A percentile compares a stretch with the other conserved stretches of the same genome.
Conservation (phyloP, 1,140 invertebrate species). For the Scylla paramamosain region DNA sequence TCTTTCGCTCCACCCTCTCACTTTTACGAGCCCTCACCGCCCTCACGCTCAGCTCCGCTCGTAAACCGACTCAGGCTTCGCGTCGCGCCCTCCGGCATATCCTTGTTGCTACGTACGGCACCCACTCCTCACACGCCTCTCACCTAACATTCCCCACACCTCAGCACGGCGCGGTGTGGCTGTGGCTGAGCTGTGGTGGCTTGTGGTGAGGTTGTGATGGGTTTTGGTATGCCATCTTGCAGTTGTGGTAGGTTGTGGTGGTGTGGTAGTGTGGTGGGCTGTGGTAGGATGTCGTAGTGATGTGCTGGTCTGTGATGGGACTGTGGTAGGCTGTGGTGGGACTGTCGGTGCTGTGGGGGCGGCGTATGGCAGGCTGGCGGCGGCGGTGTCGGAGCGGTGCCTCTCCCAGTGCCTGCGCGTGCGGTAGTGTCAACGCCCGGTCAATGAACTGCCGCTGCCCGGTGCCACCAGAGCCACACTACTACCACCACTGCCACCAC, state of each 20-base stretch:
- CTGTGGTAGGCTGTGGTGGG: not conserved
- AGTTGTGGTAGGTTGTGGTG: too few relatives aligned
- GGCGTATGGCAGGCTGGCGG: not conserved
- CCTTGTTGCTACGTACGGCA: not conserved
- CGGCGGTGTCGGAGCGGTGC: not conserved
- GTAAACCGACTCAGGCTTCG: not conserved
- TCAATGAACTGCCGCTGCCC: conserved; percentile 40
- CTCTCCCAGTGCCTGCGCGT: conserved; percentile 15
- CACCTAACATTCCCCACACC: too few relatives aligned
- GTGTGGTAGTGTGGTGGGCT: too few relatives aligned
- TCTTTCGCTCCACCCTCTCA: too few relatives aligned
- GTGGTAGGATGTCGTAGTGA: too few relatives aligned
- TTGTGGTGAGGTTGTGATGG: too few relatives aligned
- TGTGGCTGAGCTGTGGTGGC: too few relatives aligned
- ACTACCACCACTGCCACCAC: not conserved
- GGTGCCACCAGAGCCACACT: not conserved
- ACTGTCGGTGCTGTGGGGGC: not conserved
- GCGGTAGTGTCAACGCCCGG: conserved; percentile 41
- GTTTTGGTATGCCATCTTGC: too few relatives aligned
- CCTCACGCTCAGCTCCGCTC: not conserved
- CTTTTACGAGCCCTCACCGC: not conserved
- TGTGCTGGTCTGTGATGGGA: not conserved
- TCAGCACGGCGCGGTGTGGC: too few relatives aligned
- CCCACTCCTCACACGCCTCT: not conserved
- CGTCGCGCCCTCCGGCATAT: not conserved